A percentile compares a stretch with the other conserved stretches of the same genome.
phyloP scores from a whole-genome alignment of 2,797 vertebrate species.

The Otus scops region DNA sequence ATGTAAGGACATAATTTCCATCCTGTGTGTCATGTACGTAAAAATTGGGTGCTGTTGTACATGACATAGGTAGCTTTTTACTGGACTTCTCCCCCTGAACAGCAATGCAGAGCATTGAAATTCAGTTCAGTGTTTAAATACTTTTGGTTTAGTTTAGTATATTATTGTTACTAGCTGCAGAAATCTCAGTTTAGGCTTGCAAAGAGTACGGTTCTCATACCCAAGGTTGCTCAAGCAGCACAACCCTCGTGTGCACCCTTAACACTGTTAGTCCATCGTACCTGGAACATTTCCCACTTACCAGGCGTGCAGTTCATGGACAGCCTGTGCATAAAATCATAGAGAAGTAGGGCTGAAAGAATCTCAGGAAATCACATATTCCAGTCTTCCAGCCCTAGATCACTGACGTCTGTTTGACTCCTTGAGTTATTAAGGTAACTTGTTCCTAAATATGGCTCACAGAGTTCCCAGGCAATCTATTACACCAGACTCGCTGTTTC shows the following conservation, averaged over 20 bases:
- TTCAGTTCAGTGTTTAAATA: not conserved
- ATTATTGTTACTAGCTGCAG: not conserved
- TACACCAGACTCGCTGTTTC: not conserved
- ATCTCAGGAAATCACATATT: not conserved
- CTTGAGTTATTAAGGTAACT: not conserved
- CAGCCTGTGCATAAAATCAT: not conserved
- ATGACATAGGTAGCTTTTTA: not conserved
- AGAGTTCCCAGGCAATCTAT: not conserved
- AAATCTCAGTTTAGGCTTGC: not conserved
- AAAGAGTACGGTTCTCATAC: not conserved
- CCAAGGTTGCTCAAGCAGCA: not conserved
- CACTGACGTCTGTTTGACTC: fast-evolving
- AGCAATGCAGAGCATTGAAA: not conserved
- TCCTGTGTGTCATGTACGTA: not conserved
- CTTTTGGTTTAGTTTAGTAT: not conserved
- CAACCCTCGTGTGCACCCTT: not conserved
- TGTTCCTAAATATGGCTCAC: not conserved
- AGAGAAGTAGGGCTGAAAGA: not conserved
- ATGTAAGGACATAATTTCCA: not conserved
- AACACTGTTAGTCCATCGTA: not conserved
- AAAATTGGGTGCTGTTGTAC: not conserved
- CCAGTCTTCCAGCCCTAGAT: not conserved
- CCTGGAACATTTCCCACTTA: fast-evolving
- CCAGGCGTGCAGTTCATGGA: not conserved
- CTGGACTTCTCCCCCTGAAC: not conserved